Conservation (phyloP, 2,797 vertebrate species). For the Sternarchorhynchus goeldii region DNA sequence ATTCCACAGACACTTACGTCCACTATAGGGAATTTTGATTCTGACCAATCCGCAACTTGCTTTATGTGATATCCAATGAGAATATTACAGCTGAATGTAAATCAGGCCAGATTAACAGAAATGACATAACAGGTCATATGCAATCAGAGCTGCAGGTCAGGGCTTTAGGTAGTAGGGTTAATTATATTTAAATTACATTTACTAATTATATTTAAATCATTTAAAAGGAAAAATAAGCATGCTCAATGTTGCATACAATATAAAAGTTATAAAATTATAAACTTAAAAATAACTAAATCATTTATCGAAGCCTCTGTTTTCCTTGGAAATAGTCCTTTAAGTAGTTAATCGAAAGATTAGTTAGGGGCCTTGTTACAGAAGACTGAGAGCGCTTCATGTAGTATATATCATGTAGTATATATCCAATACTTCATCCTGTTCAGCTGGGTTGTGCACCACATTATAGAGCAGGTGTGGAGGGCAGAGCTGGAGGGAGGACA, state of each 20-base stretch:
- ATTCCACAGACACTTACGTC: slow-evolving; percentile 43
- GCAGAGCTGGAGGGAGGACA: background rate
- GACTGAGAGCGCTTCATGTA: background rate
- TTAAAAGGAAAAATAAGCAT: slow-evolving; percentile 12
- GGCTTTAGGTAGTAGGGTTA: slow-evolving; percentile 4
- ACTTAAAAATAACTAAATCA: background rate
- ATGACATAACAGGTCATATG: slow-evolving; percentile 35
- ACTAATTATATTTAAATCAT: slow-evolving; percentile 9
- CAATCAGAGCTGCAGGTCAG: slow-evolving; percentile 45
- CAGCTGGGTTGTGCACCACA: slow-evolving; percentile 32
- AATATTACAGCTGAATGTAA: slow-evolving; percentile 44
- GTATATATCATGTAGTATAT: slow-evolving; percentile 31
- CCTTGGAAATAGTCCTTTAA: slow-evolving; percentile 46
- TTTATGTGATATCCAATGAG: slow-evolving; percentile 44
- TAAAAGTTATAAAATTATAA: background rate
- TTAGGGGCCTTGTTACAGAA: background rate
- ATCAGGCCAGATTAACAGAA: slow-evolving; percentile 12
- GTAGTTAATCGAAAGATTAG: slow-evolving; percentile 24
- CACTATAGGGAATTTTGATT: slow-evolving; percentile 47
- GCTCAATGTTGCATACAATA: slow-evolving; percentile 16
- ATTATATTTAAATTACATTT: slow-evolving; percentile 18
- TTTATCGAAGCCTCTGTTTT: slow-evolving; percentile 16
- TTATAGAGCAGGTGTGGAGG: slow-evolving; percentile 5
- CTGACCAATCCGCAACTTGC: slow-evolving; percentile 43
- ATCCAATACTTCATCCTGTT: slow-evolving; percentile 17